phyloP scores from a whole-genome alignment of 1,140 invertebrate species.

The Drosophila lacertosa region DNA sequence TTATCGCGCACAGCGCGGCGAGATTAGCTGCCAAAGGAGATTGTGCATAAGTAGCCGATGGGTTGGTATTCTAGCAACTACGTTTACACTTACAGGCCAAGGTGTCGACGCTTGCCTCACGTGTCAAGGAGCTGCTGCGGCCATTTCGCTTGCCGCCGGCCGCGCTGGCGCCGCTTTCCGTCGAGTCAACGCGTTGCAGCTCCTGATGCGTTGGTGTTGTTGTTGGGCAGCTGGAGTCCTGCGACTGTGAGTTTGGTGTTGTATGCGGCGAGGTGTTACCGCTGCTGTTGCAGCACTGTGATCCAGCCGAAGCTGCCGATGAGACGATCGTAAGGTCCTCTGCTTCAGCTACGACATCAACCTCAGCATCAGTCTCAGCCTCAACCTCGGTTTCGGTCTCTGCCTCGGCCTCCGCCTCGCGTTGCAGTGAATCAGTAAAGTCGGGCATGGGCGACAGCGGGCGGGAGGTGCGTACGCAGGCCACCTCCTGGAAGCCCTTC shows the following conservation, averaged over 20 bases:
- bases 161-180: conserved; percentile 30
- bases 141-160: conserved; percentile 74
- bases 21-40: conserved; percentile 55
- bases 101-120: conserved; percentile 87
- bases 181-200: conserved; percentile 42
- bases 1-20: conserved; percentile 83
- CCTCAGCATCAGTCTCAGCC: conserved; percentile 30
- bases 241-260: conserved; percentile 71
- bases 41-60: too few species aligned
- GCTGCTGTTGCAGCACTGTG: conserved; percentile 57
- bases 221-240: conserved; percentile 51
- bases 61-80: neutral
- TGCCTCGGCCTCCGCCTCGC: conserved; percentile 65
- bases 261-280: conserved; percentile 66
- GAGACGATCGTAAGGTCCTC: conserved; percentile 67
- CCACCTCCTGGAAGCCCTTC: conserved; percentile 92
- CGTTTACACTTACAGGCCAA: conserved; percentile 85
- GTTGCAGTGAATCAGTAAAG: conserved; percentile 83
- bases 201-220: conserved; percentile 34
- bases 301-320: conserved; percentile 69
- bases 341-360: conserved; percentile 55
- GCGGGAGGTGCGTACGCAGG: conserved; percentile 90
- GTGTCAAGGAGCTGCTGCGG: conserved; percentile 85
- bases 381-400: conserved; percentile 66
- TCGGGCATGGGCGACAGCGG: conserved; percentile 92